Evolutionary conservation across 2,888 invertebrate genomes (phyloP), one percentile per base, ranked within the genome.

Genomic region (Gandaritis pyraliata): DNA sequence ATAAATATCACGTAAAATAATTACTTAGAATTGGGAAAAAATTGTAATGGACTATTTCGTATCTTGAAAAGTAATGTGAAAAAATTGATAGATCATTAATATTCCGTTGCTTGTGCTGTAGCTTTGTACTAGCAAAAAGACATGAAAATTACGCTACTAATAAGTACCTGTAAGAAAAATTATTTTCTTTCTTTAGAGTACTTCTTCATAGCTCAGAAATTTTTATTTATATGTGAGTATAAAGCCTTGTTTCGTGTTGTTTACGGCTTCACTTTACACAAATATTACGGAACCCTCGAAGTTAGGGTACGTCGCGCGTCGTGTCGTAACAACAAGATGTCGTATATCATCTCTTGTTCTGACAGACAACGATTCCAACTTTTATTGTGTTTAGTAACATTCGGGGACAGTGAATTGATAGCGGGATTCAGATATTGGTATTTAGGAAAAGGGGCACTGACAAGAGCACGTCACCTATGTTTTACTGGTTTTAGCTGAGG

Each of bases 331-430:
- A 73, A 71, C 72, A 74, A 74, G 75, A 78, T 77, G 66, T 72
- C 76, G 73, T 78, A 77, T 71, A 77, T 81, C 80, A 80, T 75
- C 72, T 69, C 72, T 62, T 75, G 76, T 75, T 73, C 62, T 58
- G 69, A 71, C 73, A 71, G 67, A 69, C 73, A 72, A 70, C 69
- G 70, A 69, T 64, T 64, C 66, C 66, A 74, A 75, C 72, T 75
- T 78, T 76, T 80, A 80, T 80, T 76, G 74, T 63, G 72, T 78
- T 76, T 75, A 70, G 54, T 49, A 65, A 67, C 70, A 64, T 61
- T 50, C 50, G 47, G 48, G 60, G 58, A 65, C 49, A 58, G 49
- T 39, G 45, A 50, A 68, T 65, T 65, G 71, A 68, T 70, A n/a
- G n/a, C 61, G 61, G 61, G 55, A 51, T 33, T 47, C 39, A 16